phyloP scores from a whole-genome alignment of 2,888 invertebrate species.

The Sycophila texana region DNA sequence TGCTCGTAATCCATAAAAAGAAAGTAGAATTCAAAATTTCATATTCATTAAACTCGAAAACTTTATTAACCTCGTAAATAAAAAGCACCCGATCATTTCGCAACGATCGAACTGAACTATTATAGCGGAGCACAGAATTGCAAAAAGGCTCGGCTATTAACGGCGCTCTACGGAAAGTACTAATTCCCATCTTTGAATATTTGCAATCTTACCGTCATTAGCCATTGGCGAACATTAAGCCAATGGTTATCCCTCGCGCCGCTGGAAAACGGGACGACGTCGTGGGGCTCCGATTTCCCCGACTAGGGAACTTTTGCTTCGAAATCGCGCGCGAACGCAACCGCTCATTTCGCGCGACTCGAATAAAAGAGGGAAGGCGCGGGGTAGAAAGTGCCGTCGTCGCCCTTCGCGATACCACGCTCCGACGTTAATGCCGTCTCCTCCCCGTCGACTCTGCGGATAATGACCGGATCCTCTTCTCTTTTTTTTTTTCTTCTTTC shows the following conservation, averaged over 20 bases:
- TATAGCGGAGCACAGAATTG: too few species aligned
- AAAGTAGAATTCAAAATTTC: too few species aligned
- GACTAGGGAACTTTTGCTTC: too few species aligned
- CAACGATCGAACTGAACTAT: too few species aligned
- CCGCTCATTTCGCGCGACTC: not conserved
- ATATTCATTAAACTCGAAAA: too few species aligned
- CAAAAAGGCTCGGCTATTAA: not conserved
- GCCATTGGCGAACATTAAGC: constrained; percentile 2
- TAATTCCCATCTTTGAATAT: not conserved
- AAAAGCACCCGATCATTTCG: too few species aligned
- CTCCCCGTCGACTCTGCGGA: not conserved
- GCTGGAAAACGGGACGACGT: not conserved
- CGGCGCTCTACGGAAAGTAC: not conserved
- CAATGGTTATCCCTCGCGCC: too few species aligned
- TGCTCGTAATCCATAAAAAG: too few species aligned
- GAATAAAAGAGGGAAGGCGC: not conserved
- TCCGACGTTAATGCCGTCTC: constrained; percentile 39
- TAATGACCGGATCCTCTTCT: constrained; percentile 39
- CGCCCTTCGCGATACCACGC: not conserved
- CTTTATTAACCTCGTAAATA: too few species aligned
- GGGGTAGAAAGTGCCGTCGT: not conserved
- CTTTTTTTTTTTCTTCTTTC: constrained; percentile 14
- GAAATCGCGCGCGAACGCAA: not conserved
- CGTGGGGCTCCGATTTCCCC: not conserved
- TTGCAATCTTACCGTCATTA: constrained; percentile 24